Evolutionary conservation across 2,113 vertebrate genomes (phyloP).

Genomic region (Athene noctua): DNA sequence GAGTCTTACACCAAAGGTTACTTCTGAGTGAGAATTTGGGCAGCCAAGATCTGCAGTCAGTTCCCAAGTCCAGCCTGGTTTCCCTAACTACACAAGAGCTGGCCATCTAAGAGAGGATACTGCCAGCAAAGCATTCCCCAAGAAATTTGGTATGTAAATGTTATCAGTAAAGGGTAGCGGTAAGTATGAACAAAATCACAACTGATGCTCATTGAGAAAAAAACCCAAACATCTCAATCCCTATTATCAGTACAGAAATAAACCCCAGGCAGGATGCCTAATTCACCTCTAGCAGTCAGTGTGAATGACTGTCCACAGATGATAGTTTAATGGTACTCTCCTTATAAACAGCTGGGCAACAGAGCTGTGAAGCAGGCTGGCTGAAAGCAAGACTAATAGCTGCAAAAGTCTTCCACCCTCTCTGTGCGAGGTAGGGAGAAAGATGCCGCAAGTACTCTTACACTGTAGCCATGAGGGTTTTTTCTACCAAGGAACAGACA

Average conservation of each 20-base stretch:
- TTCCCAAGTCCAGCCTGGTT: neutral
- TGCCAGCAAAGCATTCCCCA: neutral
- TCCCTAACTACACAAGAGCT: neutral
- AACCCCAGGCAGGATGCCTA: neutral
- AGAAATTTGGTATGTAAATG: neutral
- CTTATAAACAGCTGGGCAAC: neutral
- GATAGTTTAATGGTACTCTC: neutral
- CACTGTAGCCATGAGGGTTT: accelerated
- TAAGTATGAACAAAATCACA: neutral
- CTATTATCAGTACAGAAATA: neutral
- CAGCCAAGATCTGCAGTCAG: neutral
- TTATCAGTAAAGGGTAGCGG: neutral
- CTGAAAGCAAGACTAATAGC: neutral
- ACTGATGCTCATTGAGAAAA: neutral
- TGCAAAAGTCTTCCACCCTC: neutral
- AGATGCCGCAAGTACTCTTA: neutral
- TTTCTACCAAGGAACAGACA: accelerated
- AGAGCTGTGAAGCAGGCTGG: neutral
- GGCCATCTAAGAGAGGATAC: neutral
- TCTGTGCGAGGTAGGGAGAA: neutral
- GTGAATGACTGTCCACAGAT: neutral
- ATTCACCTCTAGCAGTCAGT: neutral
- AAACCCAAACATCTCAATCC: neutral
- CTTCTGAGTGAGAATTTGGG: neutral
- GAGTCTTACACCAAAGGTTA: neutral